Percentiles rank a stretch among this genome's conserved stretches.
phyloP scores from a whole-genome alignment of 2,797 vertebrate genomes.

The Rhynchotus rufescens region DNA sequence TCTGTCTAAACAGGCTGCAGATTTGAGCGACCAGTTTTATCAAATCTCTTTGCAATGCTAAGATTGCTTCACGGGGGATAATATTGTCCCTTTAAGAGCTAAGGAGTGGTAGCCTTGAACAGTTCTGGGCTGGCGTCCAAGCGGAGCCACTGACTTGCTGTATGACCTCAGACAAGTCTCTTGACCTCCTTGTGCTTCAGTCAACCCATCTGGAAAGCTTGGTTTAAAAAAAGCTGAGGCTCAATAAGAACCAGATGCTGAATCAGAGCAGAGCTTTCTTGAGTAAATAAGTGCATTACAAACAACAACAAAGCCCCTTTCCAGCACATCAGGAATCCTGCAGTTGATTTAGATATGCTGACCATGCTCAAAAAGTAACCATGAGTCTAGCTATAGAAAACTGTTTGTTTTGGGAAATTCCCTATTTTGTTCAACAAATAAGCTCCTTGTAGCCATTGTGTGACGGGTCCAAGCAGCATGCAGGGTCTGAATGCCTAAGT shows the following conservation, averaged over 20 bases:
- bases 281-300: slow-evolving; percentile 74
- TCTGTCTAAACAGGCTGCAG: slow-evolving; percentile 35
- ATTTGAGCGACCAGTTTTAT: slow-evolving; percentile 46
- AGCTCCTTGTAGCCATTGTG: not conserved
- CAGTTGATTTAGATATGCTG: slow-evolving; percentile 71
- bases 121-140: slow-evolving; percentile 67
- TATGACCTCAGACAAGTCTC: slow-evolving; percentile 76
- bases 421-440: not conserved
- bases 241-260: slow-evolving; percentile 75
- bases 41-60: slow-evolving; percentile 32
- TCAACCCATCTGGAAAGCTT: slow-evolving; percentile 71
- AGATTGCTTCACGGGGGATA: slow-evolving; percentile 62
- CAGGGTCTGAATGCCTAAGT: not conserved
- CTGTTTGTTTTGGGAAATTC: slow-evolving; percentile 1
- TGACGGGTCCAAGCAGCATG: not conserved
- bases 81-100: slow-evolving; percentile 71
- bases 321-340: slow-evolving; percentile 68
- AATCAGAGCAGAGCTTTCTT: slow-evolving; percentile 71
- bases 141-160: slow-evolving; percentile 73
- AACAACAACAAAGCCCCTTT: slow-evolving; percentile 73
- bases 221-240: slow-evolving; percentile 68
- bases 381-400: slow-evolving; percentile 32
- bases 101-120: slow-evolving; percentile 71
- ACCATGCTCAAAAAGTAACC: slow-evolving; percentile 59
- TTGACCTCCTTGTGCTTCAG: slow-evolving; percentile 73